Percentiles rank a stretch among this genome's conserved stretches.
Conservation (phyloP, 2,888 invertebrate species). For the Coleophora deauratella region DNA sequence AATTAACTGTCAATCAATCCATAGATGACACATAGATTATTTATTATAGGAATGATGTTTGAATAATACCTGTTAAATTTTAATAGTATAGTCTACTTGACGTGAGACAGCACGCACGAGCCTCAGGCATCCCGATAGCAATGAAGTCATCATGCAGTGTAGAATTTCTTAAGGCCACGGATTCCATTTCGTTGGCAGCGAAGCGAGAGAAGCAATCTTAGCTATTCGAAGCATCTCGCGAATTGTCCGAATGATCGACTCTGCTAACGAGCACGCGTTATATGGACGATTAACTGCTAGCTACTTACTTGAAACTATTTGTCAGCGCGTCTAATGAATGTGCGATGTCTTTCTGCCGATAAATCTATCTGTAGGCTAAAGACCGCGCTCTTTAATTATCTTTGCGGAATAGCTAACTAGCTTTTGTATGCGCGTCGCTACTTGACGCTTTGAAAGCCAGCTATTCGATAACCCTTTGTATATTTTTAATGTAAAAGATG, state of each 20-base stretch:
- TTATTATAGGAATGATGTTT: no score
- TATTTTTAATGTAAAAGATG: no score
- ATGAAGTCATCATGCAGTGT: constrained; percentile 62
- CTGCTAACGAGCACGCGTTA: constrained; percentile 12
- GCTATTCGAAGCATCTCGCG: constrained; percentile 51
- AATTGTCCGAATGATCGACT: constrained; percentile 36
- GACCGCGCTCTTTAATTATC: no score
- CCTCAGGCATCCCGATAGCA: constrained; percentile 49
- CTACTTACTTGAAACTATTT: constrained; percentile 9
- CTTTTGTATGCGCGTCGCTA: no score
- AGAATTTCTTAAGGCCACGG: constrained; percentile 63
- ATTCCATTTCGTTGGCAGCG: constrained; percentile 69
- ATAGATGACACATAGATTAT: no score
- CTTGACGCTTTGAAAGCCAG: no score
- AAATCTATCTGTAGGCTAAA: background rate
- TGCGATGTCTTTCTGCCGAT: constrained; percentile 2
- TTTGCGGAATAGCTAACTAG: no score
- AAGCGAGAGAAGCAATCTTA: constrained; percentile 58
- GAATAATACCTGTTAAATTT: no score
- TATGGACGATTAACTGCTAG: constrained; percentile 10
- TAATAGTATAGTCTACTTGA: no score
- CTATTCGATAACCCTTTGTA: no score
- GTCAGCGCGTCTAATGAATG: constrained; percentile 10
- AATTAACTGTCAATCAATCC: no score
- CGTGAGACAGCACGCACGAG: constrained; percentile 23